Evolutionary conservation across 37 sponge, comb jelly and placozoan genomes (phyloP), one percentile per base, ranked within the genome.

Genomic region (Diacarnus erythraeanus): DNA sequence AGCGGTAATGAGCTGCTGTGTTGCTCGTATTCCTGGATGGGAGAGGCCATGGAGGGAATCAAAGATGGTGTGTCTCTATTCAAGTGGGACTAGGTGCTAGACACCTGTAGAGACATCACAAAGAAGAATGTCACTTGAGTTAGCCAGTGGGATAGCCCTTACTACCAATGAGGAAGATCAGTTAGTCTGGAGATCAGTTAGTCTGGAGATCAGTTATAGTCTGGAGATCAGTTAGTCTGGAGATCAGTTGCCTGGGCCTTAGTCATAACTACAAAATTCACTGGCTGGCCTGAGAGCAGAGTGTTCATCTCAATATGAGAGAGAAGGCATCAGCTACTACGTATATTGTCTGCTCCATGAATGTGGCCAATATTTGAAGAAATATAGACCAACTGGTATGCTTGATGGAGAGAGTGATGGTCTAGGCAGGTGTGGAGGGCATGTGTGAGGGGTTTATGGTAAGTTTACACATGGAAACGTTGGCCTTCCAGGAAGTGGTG

Each of bases 311-410:
- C 90, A 12, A 84, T 77, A 0, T 77, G 71, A 25, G 90, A 89
- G 41, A 89, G 85, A n/a, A n/a, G 1, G 90, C 85, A 75, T 89
- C 90, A 37, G 90, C 90, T 4, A 84, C 90, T 26, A 75, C 51
- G 40, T 89, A n/a, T n/a, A n/a, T n/a, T 89, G 77, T 79, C 70
- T 12, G 47, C 17, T 15, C 90, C 86, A 5, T 77, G 40, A 27
- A 90, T 38, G 41, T 86, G 87, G 0, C 83, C 51, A 70, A 90
- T 90, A 61, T 57, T 76, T 23, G 91, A 63, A n/a, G 91, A 77
- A 30, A 90, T 84, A 67, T 57, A 90, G 65, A 76, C 81, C 38
- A 90, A 61, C 18, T 84, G 90, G 22, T 81, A 72, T 0, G 56
- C 75, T 57, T 84, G 85, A 9, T 81, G 81, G 27, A 86, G 91